Conservation (phyloP, 1,140 invertebrate genomes). For the Dreissena polymorpha region DNA sequence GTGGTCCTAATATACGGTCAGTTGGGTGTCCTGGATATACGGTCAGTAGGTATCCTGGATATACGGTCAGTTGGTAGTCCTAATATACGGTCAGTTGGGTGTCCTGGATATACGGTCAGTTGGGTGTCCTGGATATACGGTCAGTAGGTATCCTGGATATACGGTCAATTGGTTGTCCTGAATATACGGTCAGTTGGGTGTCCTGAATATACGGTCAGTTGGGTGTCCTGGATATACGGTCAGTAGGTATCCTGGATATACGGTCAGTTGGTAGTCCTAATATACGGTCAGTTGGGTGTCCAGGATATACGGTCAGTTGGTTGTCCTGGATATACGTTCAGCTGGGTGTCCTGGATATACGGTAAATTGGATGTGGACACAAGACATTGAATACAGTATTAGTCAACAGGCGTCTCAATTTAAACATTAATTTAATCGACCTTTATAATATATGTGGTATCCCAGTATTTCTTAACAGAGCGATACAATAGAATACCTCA, state of each 20-base stretch:
- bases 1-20: slow-evolving; percentile 95
- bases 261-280: slow-evolving; percentile 86
- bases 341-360: slow-evolving; percentile 92
- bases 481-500: no score
- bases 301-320: slow-evolving; percentile 92
- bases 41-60: slow-evolving; percentile 93
- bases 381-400: no score
- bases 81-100: no score
- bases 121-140: slow-evolving; percentile 95
- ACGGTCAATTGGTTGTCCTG: slow-evolving; percentile 91
- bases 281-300: no score
- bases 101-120: slow-evolving; percentile 93
- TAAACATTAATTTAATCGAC: no score
- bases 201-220: slow-evolving; percentile 93
- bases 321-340: slow-evolving; percentile 96
- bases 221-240: slow-evolving; percentile 96
- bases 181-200: slow-evolving; percentile 92
- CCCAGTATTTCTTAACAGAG: no score
- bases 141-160: slow-evolving; percentile 92
- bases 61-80: slow-evolving; percentile 89
- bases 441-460: no score
- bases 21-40: slow-evolving; percentile 92
- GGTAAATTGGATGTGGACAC: no score
- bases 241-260: slow-evolving; percentile 93
- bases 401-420: no score